Base-by-base conservation (phyloP, 2,797 vertebrate genomes). In the Scolopax bukidnonensis region DNA sequence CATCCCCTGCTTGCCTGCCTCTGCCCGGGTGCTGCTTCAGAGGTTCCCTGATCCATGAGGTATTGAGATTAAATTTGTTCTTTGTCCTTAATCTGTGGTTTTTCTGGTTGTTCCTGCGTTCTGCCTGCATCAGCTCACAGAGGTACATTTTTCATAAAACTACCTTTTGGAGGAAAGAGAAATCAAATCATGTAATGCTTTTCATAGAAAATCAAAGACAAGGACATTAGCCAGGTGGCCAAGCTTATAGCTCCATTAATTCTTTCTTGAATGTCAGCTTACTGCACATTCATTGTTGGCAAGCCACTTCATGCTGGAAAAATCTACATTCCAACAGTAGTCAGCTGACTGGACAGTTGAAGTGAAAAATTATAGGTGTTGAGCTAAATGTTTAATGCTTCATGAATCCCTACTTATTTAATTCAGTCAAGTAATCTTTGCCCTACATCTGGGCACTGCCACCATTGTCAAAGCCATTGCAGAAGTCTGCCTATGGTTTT, bases 181-280 rank as follows among this genome's bases (percentile, higher is more conserved):
- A 48, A 73, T 38, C 8, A 65, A 67, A 64, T 60, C 6, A 20
- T 43, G 64, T 15, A 17, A 21, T 63, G n/a, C 32, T 69, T 95
- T 84, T 91, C 45, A 94, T 79, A 95, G 78, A 12, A 94, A 94
- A 91, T 57, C 32, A 90, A 76, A 96, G 56, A 63, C n/a, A 87
- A 86, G 23, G 30, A n/a, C n/a, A 77, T 94, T 95, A 94, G 25
- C n/a, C 82, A 95, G 40, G 61, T 93, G 56, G 51, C 57, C 33
- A 45, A 25, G 33, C 6, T 59, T 80, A 54, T 12, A 67, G 43
- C 15, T 41, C 41, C 36, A 16, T 81, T 91, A 93, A 90, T 93
- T 9, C 23, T 87, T 90, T 91, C 81, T 45, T 86, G 28, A 89
- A 73, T 82, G 83, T 32, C 27, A 85, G 27, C 61, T 92, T 60